phyloP scores from a whole-genome alignment of 2,888 invertebrate genomes.

The Epirrhoe alternata region DNA sequence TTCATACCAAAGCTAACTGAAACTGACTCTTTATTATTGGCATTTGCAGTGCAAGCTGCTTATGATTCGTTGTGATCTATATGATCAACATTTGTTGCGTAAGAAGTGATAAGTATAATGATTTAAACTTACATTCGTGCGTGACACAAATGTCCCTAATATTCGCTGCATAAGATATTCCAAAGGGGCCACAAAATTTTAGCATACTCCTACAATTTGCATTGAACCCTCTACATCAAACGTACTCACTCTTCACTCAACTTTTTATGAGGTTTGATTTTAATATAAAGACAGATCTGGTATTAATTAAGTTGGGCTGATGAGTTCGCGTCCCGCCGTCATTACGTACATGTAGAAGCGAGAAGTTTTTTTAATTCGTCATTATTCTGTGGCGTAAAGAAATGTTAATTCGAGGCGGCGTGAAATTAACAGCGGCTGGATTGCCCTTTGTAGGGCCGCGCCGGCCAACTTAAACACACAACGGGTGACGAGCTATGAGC shows the following conservation, averaged over 20 bases:
- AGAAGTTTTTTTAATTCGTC: conserved; percentile 84
- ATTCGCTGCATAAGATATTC: conserved; percentile 22
- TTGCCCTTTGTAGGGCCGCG: conserved; percentile 81
- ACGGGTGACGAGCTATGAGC: conserved; percentile 80
- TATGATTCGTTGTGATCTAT: background rate
- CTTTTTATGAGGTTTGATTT: conserved; percentile 70
- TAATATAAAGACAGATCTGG: conserved; percentile 84
- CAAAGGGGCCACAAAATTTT: conserved; percentile 33
- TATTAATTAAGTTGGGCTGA: conserved; percentile 83
- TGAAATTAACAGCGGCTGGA: conserved; percentile 85
- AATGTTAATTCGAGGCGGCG: conserved; percentile 86
- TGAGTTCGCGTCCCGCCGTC: conserved; percentile 78
- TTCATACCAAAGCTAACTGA: conserved; percentile 1
- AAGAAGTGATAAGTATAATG: conserved; percentile 16
- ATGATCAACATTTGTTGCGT: background rate
- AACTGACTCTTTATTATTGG: background rate
- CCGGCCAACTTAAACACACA: conserved; percentile 83
- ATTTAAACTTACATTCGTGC: conserved; percentile 20
- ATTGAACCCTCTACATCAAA: conserved; percentile 53
- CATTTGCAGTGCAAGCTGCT: background rate
- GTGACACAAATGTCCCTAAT: conserved; percentile 23
- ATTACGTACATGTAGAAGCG: conserved; percentile 81
- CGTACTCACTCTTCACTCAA: conserved; percentile 45
- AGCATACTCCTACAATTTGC: conserved; percentile 37
- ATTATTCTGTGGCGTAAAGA: conserved; percentile 86